Evolutionary conservation across 2,888 invertebrate genomes (phyloP), one percentile per base, ranked within the genome.

Genomic region (Bhutanitis thaidina): DNA sequence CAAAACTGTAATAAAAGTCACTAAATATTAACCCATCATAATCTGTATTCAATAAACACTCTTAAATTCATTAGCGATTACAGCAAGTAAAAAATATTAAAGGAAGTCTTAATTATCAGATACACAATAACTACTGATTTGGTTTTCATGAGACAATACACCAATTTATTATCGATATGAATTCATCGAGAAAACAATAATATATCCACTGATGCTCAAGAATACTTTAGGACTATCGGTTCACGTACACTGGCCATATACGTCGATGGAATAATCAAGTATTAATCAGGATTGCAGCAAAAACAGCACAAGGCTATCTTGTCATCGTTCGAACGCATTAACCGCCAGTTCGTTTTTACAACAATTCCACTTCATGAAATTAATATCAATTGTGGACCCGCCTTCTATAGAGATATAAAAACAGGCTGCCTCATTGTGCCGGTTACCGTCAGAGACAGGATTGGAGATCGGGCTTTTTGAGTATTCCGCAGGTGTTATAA

Each of bases 351-450:
- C 44, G 54, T 79, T 81, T 80, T 79, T 77, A 66, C 61, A 43
- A 54, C 65, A 71, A 72, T 74, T 34, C 69, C 64, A 65, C 67
- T 69, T 76, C 76, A 73, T 76, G 78, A 82, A 82, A 83, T 82
- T 81, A 81, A 80, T 82, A 82, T 78, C 80, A 81, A 81, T 80
- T 78, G 77, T 66, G 65, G 62, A 55, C 50, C 61, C 64, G 64
- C 69, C 77, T 65, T 77, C 64, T 69, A 65, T 53, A 67, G 67
- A 52, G 49, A 51, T 46, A 57, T 58, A 68, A 67, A 67, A 67
- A 67, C 61, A 57, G 55, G 61, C 61, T 54, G 43, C 55, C 56
- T 53, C 47, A 50, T 55, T 61, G 52, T 56, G 51, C 49, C 43
- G 36, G 20, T 15, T 37, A 53, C 46, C 57, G 54, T 53, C 52